These are phyloP conservation scores for Thrips palmi DNA, from an alignment of 1,140 invertebrate species.

Conservation along the genomic window DNA sequence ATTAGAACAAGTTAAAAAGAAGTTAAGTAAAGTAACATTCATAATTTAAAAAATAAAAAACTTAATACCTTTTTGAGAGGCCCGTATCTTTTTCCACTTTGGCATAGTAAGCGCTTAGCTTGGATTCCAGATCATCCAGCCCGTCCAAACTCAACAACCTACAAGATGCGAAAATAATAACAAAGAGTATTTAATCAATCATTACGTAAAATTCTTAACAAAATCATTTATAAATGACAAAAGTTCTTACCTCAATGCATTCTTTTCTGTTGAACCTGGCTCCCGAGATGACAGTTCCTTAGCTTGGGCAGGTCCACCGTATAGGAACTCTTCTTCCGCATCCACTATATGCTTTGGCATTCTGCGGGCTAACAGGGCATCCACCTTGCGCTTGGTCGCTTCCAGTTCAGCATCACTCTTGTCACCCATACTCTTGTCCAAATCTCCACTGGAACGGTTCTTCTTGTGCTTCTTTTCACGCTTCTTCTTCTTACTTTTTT, in stretches of 20 bases:
- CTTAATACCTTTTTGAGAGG: conserved; percentile 19
- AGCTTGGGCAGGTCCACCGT: too few species aligned
- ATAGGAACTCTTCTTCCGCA: conserved; percentile 16
- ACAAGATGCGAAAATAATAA: background rate
- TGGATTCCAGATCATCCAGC: conserved; percentile 54
- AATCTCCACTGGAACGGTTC: conserved; percentile 12
- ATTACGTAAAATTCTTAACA: too few species aligned
- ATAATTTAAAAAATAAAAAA: too few species aligned
- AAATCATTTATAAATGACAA: too few species aligned
- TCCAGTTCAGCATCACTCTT: conserved; percentile 11
- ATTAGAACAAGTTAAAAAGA: too few species aligned
- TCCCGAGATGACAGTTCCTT: too few species aligned
- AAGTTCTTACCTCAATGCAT: too few species aligned
- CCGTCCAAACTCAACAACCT: conserved; percentile 26
- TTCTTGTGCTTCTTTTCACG: conserved; percentile 35
- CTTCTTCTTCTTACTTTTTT: conserved; percentile 36
- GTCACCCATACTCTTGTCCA: conserved; percentile 11
- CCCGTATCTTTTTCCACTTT: conserved; percentile 52
- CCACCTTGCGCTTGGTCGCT: conserved; percentile 11
- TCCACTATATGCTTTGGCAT: too few species aligned
- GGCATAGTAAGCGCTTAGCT: conserved; percentile 56
- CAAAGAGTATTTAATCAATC: conserved; percentile 5
- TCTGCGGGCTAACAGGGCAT: conserved; percentile 2
- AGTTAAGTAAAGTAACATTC: too few species aligned
- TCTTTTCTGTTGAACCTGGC: too few species aligned